phyloP scores from a whole-genome alignment of 2,888 invertebrate species.

The Zygogramma bicolorata region DNA sequence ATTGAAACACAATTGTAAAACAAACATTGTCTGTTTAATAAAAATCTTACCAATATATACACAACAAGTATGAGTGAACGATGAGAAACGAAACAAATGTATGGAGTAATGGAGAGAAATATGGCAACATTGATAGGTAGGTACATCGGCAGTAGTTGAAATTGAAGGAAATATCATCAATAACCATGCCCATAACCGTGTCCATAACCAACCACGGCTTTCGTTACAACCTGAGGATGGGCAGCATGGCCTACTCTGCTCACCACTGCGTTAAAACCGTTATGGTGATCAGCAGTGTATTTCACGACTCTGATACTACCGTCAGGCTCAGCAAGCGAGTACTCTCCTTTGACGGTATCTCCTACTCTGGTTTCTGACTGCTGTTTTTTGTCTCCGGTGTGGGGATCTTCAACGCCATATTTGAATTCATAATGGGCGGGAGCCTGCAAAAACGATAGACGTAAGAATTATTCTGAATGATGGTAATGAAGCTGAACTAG shows the following conservation, averaged over 20 bases:
- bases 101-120: background rate
- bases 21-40: constrained; percentile 38
- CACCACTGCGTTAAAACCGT: constrained; percentile 74
- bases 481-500: background rate
- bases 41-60: constrained; percentile 33
- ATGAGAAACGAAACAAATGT: constrained; percentile 8
- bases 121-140: constrained; percentile 27
- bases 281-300: constrained; percentile 73
- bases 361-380: constrained; percentile 71
- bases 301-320: constrained; percentile 75
- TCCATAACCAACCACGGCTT: constrained; percentile 23
- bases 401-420: constrained; percentile 71
- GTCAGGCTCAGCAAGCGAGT: constrained; percentile 74
- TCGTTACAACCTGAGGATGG: constrained; percentile 47
- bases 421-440: constrained; percentile 67
- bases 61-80: constrained; percentile 36
- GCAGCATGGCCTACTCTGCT: constrained; percentile 65
- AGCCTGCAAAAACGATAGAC: constrained; percentile 16
- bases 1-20: background rate
- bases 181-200: constrained; percentile 8
- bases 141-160: background rate
- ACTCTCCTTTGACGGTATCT: constrained; percentile 73
- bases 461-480: background rate
- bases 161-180: background rate
- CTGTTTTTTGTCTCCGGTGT: constrained; percentile 69